Base-by-base conservation (phyloP, 2,888 invertebrate genomes). In the Steromphala cineraria region DNA sequence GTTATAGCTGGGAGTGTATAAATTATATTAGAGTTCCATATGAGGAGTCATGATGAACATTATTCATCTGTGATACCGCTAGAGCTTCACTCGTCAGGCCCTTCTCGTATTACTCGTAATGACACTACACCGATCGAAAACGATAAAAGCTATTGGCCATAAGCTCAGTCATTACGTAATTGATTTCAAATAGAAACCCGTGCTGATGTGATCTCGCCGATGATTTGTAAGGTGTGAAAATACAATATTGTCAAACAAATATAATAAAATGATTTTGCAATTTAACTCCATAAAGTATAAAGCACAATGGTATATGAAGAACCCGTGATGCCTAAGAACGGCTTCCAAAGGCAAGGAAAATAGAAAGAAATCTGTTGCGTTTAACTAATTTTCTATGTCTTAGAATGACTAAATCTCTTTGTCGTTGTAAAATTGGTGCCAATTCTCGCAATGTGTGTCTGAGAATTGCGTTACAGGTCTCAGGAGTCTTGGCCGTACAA, bases 381-480 rank as follows among this genome's bases (percentile, higher is more conserved):
- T 76, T 76, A 53, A 55, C 53, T 76, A 76, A 76, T 76, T 76
- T 76, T 10, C 76, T 31, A 55, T 76, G 76, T 76, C 76, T 76
- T 55, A 31, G 53, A 24, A 76, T 24, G 53, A 17, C 53, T 55
- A 76, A 76, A 76, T 28, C 76, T 53, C 28, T 55, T 55, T 53
- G 76, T 53, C 55, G 53, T 28, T 53, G 53, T 76, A 55, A 76
- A 76, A 76, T 76, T 76, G 76, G 76, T 55, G 55, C 76, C 76
- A 76, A 76, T 76, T 76, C 76, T 17, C 76, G 28, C 53, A 17
- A 31, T 55, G 55, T 28, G 77, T 53, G 79, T 75, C 56, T 75
- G 75, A 71, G 79, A 82, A 82, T 82, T 78, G 75, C 28, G 82
- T 82, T 82, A 82, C 76, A 67, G 56, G 79, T 80, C 82, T 82